Evolutionary conservation across 2,888 invertebrate genomes (phyloP).

Genomic region (Zygothrica quintamaculata): DNA sequence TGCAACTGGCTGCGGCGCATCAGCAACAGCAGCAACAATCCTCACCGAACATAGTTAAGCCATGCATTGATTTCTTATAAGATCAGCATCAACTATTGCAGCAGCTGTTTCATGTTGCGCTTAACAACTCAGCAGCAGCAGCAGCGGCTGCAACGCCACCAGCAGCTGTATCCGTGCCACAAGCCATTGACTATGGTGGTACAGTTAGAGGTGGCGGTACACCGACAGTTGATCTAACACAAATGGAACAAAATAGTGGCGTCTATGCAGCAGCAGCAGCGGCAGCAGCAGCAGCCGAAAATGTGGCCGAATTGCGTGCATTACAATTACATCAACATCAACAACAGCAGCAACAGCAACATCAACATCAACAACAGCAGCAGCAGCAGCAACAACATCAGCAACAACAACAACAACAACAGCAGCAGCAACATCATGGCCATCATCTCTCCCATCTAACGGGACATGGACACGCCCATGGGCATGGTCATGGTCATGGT

Average conservation of each 20-base stretch:
- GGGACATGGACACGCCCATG: conserved; percentile 25
- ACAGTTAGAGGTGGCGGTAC: conserved; percentile 41
- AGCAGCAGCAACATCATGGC: too few species aligned
- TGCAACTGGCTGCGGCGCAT: conserved; percentile 78
- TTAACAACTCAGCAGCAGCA: conserved; percentile 78
- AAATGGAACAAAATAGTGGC: conserved; percentile 71
- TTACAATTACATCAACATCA: conserved; percentile 49
- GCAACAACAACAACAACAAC: too few species aligned
- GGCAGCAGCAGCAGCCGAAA: conserved; percentile 18
- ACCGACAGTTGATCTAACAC: conserved; percentile 81
- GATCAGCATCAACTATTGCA: conserved; percentile 84
- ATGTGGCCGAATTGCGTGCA: conserved; percentile 42
- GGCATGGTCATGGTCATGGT: conserved; percentile 11
- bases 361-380: conserved; percentile 36
- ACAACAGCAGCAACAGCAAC: conserved; percentile 39
- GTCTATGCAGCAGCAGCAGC: conserved; percentile 38
- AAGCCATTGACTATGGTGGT: conserved; percentile 16
- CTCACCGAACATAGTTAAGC: conserved; percentile 84
- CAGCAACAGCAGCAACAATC: conserved; percentile 80
- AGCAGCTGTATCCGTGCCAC: conserved; percentile 24
- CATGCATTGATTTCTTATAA: conserved; percentile 85
- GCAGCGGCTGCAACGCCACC: conserved; percentile 62
- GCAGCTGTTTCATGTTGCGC: conserved; percentile 83
- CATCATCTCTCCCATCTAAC: too few species aligned
- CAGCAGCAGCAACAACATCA: conserved; percentile 17